Percentiles rank a stretch among this genome's conserved stretches.
phyloP scores from a whole-genome alignment of 2,113 vertebrate genomes.

The Nymphicus hollandicus region DNA sequence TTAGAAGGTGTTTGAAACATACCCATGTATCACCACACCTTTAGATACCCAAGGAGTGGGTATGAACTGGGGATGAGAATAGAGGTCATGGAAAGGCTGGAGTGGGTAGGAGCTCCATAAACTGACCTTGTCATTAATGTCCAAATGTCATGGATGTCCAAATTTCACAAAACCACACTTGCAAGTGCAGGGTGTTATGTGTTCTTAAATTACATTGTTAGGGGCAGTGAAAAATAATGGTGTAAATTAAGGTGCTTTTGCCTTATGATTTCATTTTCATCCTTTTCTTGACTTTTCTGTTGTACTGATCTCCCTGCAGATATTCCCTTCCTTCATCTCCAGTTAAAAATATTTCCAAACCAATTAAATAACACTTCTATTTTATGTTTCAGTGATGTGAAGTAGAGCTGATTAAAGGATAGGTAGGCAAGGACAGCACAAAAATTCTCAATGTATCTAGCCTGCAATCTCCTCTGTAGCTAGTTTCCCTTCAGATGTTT shows the following conservation, averaged over 20 bases:
- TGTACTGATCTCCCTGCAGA: neutral
- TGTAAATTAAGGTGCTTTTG: neutral
- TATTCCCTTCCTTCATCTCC: neutral
- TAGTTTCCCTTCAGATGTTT: conserved; percentile 54
- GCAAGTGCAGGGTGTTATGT: neutral
- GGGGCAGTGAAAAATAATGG: neutral
- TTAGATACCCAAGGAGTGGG: neutral
- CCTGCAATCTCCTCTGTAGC: neutral
- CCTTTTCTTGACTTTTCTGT: neutral
- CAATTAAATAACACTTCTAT: neutral
- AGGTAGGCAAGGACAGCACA: conserved; percentile 16
- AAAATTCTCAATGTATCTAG: neutral
- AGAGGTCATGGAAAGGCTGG: neutral
- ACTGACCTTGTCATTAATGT: neutral
- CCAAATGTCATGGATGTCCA: neutral
- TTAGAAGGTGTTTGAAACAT: neutral
- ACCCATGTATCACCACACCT: neutral
- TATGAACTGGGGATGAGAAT: neutral
- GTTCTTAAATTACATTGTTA: neutral
- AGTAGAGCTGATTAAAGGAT: neutral
- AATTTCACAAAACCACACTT: neutral
- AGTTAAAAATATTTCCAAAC: neutral
- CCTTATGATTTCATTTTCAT: neutral
- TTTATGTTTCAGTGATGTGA: neutral
- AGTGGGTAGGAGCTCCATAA: neutral